phyloP scores from a whole-genome alignment of 2,113 vertebrate species.

The Dendropsophus ebraccatus region DNA sequence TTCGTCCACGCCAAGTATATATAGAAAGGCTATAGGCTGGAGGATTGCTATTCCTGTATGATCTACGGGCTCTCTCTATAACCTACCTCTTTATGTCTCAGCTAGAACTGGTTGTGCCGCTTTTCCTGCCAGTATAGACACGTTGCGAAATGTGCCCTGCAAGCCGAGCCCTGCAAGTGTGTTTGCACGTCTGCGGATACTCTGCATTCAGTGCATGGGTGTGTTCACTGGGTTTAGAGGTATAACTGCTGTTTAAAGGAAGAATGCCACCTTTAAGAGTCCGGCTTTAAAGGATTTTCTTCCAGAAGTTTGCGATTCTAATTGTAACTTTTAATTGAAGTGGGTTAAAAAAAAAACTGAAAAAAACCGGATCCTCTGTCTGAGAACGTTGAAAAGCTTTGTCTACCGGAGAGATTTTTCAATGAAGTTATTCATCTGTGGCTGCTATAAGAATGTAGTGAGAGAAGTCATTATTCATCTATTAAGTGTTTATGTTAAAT shows the following conservation, averaged over 20 bases:
- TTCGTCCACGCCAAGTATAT: conserved; percentile 1
- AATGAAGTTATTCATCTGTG: not conserved
- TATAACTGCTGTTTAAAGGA: not conserved
- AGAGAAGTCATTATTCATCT: no score
- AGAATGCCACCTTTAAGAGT: not conserved
- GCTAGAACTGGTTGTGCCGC: conserved; percentile 70
- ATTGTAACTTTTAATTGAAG: not conserved
- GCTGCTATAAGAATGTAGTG: no score
- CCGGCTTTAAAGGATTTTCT: not conserved
- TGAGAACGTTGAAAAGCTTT: not conserved
- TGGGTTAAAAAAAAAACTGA: not conserved
- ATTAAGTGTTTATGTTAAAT: no score
- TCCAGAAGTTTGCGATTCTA: not conserved
- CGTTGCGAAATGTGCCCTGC: conserved; percentile 51
- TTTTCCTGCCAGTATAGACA: conserved; percentile 65
- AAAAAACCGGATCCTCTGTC: not conserved
- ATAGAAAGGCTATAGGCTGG: not conserved
- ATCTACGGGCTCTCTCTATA: not conserved
- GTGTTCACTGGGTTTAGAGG: not conserved
- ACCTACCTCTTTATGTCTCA: conserved; percentile 29
- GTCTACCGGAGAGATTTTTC: not conserved
- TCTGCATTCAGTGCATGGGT: not conserved
- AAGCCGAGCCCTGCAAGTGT: not conserved
- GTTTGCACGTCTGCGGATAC: not conserved
- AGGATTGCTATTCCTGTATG: conserved; percentile 35